Base-by-base conservation (phyloP, 2,888 invertebrate species). In the Hyles lineata region DNA sequence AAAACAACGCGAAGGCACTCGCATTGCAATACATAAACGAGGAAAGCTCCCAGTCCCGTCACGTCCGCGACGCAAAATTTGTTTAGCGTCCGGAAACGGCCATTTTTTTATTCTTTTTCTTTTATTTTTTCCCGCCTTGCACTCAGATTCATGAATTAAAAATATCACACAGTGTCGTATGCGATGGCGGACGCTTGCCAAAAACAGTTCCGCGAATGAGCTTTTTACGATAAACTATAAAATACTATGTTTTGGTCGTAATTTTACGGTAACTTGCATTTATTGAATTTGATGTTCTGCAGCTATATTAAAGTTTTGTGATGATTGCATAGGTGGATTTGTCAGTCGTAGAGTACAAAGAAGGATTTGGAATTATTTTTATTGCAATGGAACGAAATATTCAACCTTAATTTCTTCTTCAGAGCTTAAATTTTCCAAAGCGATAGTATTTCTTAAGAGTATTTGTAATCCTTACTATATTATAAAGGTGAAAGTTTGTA, bases 111-210 rank as follows among this genome's bases (percentile, higher is more conserved):
- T 82, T 78, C 77, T 43, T 50, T 50, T 55, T 75, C 72, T 76
- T 79, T 81, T 76, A 70, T 80, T 79, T 79, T 77, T 77, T 87
- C 85, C 84, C 77, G 83, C 78, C 78, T 82, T 77, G 74, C 78
- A 77, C 79, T 85, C 86, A 83, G 87, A 87, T 88, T 91, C 89
- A 90, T 91, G 90, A 90, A 90, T 90, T 90, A 90, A 90, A 91
- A 90, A 91, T 91, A 91, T 88, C 87, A 85, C 88, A 87, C 69
- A 60, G 52, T 69, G 50, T 55, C 52, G 62, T 61, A 50, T 17
- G 52, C 7, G 29, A 25, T 2, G 43, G 62, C 70, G 62, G 70
- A 70, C 77, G 78, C 80, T 83, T 84, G 84, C 84, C 85, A 84
- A 87, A n/a, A 87, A 83, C 75, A 74, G 76, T 85, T 84, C 81